Evolutionary conservation across 2,113 vertebrate species (phyloP), one percentile per base, ranked within the genome.

Genomic region (Hylia prasina): DNA sequence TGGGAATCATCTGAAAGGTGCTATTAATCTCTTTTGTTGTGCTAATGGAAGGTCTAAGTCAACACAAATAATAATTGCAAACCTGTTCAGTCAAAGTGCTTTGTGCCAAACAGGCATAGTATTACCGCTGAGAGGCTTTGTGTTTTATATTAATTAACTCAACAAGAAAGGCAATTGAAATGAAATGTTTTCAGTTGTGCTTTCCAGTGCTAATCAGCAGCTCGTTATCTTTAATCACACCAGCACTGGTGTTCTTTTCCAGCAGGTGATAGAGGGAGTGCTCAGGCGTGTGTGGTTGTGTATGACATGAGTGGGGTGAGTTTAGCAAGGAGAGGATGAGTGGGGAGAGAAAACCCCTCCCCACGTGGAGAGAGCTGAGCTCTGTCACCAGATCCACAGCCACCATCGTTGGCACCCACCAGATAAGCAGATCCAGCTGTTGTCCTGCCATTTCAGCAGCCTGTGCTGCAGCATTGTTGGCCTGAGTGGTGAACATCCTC

Each of bases 171-270:
- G 75, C 89, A 93, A 94, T 88, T 66, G 90, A 90, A 97, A 90
- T 91, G 22, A 96, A 94, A 92, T 96, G 92, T 97, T 97, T 97
- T 92, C 93, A 47, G 82, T 89, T 93, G 84, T 77, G 75, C 87
- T 94, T 87, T 73, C 65, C 47, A 72, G 64, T 27, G 61, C 82
- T 94, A 97, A 97, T 97, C 96, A 97, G 91, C 44, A 61, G 80
- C 83, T 97, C 77, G 39, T 97, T 96, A 97, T 63, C 91, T 93
- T 91, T 92, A 96, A 96, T 97, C 79, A 85, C 66, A 58, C 11
- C 3, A 1, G 19, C 18, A 7, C 6, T 66, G 35, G 63, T 82
- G 50, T 10, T 81, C 63, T 44, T 93, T 85, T 48, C n/a, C 15
- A 80, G 75, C 4, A 1, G 20, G 24, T 35, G 61, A 47, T 0